These are phyloP conservation scores for Pelosia muscerda DNA, from an alignment of 2,888 invertebrate genomes.

Conservation along the genomic window DNA sequence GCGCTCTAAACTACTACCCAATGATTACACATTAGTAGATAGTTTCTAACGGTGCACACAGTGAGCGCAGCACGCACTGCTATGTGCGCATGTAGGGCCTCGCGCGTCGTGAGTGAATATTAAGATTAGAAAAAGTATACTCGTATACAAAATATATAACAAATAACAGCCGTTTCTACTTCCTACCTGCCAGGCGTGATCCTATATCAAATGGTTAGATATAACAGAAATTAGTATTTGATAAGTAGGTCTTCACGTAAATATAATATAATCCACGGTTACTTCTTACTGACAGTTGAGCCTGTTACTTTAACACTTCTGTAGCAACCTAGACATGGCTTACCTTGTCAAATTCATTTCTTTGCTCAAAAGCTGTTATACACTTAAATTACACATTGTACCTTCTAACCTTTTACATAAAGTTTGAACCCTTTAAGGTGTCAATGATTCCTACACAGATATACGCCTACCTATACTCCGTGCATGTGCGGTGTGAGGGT, in stretches of 20 bases:
- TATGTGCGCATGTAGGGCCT: neutral
- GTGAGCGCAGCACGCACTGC: neutral
- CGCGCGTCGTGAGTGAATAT: neutral
- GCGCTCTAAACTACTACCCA: conserved; percentile 54
- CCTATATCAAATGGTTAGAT: neutral
- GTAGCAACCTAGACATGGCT: neutral
- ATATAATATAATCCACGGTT: too few species aligned
- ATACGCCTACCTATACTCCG: neutral
- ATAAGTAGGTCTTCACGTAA: too few species aligned
- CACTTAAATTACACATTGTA: too few species aligned
- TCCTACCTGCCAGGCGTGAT: neutral
- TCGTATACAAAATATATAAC: neutral
- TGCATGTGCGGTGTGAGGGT: neutral
- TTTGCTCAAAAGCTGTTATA: too few species aligned
- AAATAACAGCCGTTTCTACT: neutral
- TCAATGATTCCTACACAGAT: neutral
- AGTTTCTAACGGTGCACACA: conserved; percentile 15
- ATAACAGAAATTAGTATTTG: neutral
- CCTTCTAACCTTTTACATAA: neutral
- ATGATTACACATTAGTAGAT: conserved; percentile 44
- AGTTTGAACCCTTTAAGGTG: neutral
- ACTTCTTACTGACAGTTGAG: neutral
- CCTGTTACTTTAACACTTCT: neutral
- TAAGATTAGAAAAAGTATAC: neutral
- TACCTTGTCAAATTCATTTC: too few species aligned